Conservation (phyloP, 1,140 invertebrate species). For the Parasteatoda tepidariorum region DNA sequence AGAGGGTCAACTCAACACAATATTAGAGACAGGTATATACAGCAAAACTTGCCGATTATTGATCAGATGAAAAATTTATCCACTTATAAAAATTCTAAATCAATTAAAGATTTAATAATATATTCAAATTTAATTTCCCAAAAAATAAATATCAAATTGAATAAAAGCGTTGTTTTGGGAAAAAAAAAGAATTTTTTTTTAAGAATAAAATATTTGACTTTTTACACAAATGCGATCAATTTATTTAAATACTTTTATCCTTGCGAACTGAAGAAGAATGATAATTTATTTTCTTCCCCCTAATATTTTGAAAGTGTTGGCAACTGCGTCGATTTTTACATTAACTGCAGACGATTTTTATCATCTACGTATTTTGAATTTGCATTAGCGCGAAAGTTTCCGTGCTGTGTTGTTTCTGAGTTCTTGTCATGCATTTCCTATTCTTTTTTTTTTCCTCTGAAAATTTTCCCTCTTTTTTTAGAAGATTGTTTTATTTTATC, state of each 20-base stretch:
- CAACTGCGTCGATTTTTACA: neutral
- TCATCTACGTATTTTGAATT: neutral
- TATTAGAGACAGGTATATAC: too few species aligned
- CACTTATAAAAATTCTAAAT: too few species aligned
- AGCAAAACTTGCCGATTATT: too few species aligned
- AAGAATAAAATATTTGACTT: too few species aligned
- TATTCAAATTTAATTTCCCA: too few species aligned
- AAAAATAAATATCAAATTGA: too few species aligned
- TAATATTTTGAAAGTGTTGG: too few species aligned
- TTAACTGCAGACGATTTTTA: neutral
- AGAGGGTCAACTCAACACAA: too few species aligned
- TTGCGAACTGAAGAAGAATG: neutral
- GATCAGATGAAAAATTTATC: too few species aligned
- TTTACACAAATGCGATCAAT: neutral
- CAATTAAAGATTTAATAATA: too few species aligned
- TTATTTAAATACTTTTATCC: neutral
- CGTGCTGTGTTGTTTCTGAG: neutral
- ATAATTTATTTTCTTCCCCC: neutral
- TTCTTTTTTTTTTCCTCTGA: neutral
- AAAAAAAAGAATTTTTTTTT: too few species aligned
- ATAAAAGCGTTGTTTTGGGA: too few species aligned
- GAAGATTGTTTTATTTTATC: neutral
- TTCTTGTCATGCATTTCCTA: neutral
- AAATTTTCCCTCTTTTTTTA: neutral
- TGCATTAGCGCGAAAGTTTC: neutral